Conservation (phyloP, 2,113 vertebrate species). For the Chelonoidis abingdonii region DNA sequence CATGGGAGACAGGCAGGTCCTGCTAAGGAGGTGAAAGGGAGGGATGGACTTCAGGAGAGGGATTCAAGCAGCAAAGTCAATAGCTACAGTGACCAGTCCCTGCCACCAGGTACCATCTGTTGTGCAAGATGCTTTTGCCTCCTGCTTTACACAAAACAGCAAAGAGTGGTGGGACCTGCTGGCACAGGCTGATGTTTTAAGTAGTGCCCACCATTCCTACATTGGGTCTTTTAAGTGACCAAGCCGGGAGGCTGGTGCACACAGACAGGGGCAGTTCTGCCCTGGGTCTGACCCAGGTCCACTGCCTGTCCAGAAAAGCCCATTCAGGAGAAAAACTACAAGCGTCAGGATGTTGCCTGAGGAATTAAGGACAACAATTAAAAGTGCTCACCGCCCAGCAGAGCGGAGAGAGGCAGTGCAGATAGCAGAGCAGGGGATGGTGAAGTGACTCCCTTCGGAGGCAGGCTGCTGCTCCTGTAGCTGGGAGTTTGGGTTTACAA, state of each 20-base stretch:
- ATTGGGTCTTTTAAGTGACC: not conserved
- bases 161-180: rapidly evolving
- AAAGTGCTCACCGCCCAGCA: not conserved
- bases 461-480: not conserved
- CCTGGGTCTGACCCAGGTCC: not conserved
- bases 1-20: not conserved
- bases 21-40: not conserved
- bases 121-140: not conserved
- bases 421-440: slow-evolving; percentile 25
- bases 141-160: not conserved
- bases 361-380: not conserved
- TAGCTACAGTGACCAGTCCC: not conserved
- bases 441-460: not conserved
- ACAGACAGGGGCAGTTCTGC: rapidly evolving
- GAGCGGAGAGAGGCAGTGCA: not conserved
- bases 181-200: not conserved
- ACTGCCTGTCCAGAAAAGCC: not conserved
- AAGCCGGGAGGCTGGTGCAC: not conserved
- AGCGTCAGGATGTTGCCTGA: not conserved
- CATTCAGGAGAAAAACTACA: not conserved
- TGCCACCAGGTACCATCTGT: rapidly evolving
- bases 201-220: not conserved
- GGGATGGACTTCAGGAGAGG: rapidly evolving
- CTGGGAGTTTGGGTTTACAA: not conserved
- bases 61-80: not conserved